phyloP scores from a whole-genome alignment of 2,113 vertebrate genomes.

The Anhinga anhinga region DNA sequence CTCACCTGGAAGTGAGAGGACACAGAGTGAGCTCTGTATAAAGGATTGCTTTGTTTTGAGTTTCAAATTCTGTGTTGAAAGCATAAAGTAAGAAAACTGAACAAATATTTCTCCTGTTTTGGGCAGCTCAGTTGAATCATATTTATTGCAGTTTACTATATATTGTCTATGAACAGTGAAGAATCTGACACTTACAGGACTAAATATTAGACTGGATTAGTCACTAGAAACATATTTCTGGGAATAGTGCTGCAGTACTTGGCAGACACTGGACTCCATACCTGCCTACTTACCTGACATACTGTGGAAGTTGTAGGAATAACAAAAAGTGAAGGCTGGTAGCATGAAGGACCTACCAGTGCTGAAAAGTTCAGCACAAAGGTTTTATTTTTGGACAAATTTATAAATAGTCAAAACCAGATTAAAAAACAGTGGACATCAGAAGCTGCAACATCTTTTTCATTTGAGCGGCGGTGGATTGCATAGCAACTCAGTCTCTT shows the following conservation, averaged over 20 bases:
- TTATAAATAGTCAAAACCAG: not conserved
- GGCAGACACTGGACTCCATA: too few species aligned
- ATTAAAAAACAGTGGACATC: not conserved
- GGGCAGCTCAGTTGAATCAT: not conserved
- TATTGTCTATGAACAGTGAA: not conserved
- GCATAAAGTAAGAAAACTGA: not conserved
- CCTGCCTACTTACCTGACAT: not conserved
- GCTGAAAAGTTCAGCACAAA: not conserved
- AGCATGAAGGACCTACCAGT: not conserved
- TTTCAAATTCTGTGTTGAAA: not conserved
- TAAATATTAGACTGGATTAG: not conserved
- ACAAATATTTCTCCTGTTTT: not conserved
- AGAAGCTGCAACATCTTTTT: not conserved
- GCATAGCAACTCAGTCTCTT: not conserved
- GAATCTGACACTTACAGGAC: not conserved
- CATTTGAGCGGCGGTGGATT: not conserved
- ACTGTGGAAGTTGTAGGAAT: not conserved
- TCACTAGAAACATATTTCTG: not conserved
- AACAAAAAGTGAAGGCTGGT: not conserved
- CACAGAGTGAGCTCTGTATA: rapidly evolving
- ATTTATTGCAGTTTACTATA: not conserved
- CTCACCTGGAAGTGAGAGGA: not conserved
- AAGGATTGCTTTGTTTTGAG: not conserved
- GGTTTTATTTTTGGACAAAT: not conserved
- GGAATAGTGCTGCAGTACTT: not conserved